phyloP scores from a whole-genome alignment of 2,113 vertebrate genomes.

The Odocoileus hemionus region DNA sequence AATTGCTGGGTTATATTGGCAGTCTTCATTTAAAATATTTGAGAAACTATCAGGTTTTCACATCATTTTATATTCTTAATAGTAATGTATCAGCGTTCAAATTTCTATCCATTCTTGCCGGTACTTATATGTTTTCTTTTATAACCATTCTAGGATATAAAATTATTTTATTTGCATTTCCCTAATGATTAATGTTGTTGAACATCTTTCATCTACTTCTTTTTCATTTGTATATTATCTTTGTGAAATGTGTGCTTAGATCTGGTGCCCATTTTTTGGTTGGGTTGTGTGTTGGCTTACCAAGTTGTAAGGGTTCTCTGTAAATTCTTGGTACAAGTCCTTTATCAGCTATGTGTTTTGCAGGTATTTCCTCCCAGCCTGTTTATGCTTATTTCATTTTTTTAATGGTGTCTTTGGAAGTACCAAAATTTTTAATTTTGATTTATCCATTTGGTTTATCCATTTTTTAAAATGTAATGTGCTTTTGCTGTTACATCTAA shows the following conservation, averaged over 20 bases:
- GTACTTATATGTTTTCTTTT: neutral
- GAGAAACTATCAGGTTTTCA: neutral
- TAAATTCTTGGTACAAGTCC: neutral
- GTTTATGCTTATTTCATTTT: neutral
- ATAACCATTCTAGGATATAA: neutral
- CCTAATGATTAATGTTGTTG: neutral
- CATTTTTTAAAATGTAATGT: neutral
- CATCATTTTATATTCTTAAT: neutral
- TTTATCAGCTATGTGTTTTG: neutral
- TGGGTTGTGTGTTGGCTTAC: neutral
- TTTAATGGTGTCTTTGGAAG: neutral
- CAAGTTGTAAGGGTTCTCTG: neutral
- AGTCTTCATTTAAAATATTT: neutral
- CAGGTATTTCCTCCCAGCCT: neutral
- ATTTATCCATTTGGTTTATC: neutral
- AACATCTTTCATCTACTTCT: neutral
- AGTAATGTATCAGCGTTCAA: neutral
- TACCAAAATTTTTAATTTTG: neutral
- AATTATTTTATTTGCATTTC: neutral
- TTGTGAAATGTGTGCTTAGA: neutral
- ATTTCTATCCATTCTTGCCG: neutral
- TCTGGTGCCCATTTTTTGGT: neutral
- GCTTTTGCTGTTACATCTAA: neutral
- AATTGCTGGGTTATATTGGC: neutral
- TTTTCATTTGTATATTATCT: neutral